These are phyloP conservation scores for Cuniculus paca DNA, from an alignment of 2,797 vertebrate genomes.

Conservation along the genomic window DNA sequence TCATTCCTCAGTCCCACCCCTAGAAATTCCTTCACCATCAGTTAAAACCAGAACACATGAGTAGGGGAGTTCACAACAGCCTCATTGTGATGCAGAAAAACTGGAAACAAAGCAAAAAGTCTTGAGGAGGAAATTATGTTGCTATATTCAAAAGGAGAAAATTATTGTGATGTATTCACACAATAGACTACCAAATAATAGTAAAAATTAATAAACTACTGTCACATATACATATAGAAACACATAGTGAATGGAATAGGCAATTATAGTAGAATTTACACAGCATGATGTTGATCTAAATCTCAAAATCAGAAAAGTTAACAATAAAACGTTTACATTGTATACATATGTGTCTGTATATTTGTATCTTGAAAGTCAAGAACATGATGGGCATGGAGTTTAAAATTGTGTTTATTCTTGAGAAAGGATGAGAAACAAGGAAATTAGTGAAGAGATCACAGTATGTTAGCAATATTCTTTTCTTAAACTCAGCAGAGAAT, in stretches of 20 bases:
- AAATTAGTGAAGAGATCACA: neutral
- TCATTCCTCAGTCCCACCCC: neutral
- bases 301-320: neutral
- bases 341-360: neutral
- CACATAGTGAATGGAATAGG: neutral
- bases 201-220: neutral
- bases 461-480: neutral
- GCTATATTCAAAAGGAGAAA: neutral
- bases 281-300: neutral
- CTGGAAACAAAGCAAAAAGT: neutral
- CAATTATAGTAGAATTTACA: neutral
- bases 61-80: neutral
- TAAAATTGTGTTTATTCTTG: neutral
- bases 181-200: neutral
- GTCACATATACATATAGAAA: neutral
- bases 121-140: conserved; percentile 1
- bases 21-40: neutral
- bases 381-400: neutral
- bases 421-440: neutral
- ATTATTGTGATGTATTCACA: neutral
- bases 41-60: neutral
- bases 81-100: neutral
- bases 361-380: neutral
- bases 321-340: neutral
- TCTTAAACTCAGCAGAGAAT: neutral